Conservation (phyloP, 2,888 invertebrate genomes). For the Lissocephala sabroskyi region DNA sequence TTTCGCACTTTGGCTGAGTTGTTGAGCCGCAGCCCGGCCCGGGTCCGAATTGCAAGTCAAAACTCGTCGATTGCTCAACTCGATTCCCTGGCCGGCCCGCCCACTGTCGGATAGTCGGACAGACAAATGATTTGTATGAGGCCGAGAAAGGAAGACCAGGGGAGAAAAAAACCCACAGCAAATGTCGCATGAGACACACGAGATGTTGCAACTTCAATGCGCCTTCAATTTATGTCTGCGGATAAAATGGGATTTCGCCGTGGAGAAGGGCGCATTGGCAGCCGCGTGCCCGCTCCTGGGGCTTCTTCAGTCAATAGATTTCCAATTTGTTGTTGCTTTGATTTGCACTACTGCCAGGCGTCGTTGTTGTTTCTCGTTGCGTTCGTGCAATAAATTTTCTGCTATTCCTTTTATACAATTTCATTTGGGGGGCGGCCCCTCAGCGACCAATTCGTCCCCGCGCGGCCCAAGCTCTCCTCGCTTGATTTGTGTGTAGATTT, state of each 20-base stretch:
- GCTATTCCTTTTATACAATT: constrained; percentile 57
- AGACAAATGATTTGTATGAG: constrained; percentile 55
- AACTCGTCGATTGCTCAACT: too few relatives aligned
- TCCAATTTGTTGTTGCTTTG: constrained; percentile 62
- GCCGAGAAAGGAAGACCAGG: constrained; percentile 19
- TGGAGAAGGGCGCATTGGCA: constrained; percentile 25
- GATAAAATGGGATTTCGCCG: constrained; percentile 60
- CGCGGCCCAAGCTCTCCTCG: constrained; percentile 14
- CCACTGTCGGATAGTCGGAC: too few relatives aligned
- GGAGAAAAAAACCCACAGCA: constrained; percentile 7
- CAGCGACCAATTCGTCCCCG: too few relatives aligned
- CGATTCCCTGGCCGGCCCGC: too few relatives aligned
- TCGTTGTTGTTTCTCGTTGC: constrained; percentile 7
- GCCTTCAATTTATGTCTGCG: constrained; percentile 65
- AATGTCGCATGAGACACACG: constrained; percentile 35
- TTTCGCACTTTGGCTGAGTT: too few relatives aligned
- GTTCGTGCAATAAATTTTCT: constrained; percentile 9
- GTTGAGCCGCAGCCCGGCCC: too few relatives aligned
- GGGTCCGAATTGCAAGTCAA: too few relatives aligned
- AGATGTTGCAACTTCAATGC: constrained; percentile 47
- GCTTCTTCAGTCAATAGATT: constrained; percentile 32
- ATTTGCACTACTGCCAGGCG: constrained; percentile 40
- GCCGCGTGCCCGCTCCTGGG: constrained; percentile 11
- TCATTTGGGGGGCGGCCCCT: constrained; percentile 45
- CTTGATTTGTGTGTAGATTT: constrained; percentile 61